Percentiles rank a stretch among this genome's conserved stretches.
phyloP scores from a whole-genome alignment of 2,888 invertebrate species.

The Muschampia staudingeri region DNA sequence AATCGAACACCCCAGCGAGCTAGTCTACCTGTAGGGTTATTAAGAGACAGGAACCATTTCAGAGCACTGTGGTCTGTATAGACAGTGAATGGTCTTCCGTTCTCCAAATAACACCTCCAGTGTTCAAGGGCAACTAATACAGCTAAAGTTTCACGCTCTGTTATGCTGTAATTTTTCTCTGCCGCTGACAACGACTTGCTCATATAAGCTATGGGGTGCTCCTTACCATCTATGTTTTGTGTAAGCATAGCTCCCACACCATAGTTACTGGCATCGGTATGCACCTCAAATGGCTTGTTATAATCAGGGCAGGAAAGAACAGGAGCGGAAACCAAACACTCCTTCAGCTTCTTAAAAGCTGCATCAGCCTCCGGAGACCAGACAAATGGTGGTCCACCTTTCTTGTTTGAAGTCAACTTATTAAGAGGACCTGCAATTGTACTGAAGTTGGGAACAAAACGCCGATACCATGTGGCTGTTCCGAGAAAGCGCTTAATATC shows the following conservation, averaged over 20 bases:
- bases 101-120: conserved; percentile 69
- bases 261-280: conserved; percentile 64
- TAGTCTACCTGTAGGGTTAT: conserved; percentile 67
- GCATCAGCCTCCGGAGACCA: conserved; percentile 67
- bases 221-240: conserved; percentile 61
- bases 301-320: conserved; percentile 64
- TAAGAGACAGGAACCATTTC: conserved; percentile 65
- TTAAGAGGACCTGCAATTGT: conserved; percentile 65
- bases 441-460: not conserved
- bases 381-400: conserved; percentile 62
- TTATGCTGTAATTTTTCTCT: conserved; percentile 68
- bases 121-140: conserved; percentile 69
- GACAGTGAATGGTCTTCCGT: conserved; percentile 62
- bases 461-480: too few species aligned
- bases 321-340: conserved; percentile 17
- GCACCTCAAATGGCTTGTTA: conserved; percentile 61
- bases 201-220: conserved; percentile 59
- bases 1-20: conserved; percentile 68
- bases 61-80: conserved; percentile 68
- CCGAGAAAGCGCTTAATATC: too few species aligned
- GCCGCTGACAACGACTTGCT: conserved; percentile 51
- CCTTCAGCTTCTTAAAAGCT: conserved; percentile 62
- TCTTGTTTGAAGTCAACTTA: conserved; percentile 62
- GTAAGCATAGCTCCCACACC: conserved; percentile 64
- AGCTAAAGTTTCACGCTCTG: conserved; percentile 70